Percentiles rank a stretch among this genome's conserved stretches.
Conservation (phyloP, 2,113 vertebrate species). For the Nycticorax nycticorax region DNA sequence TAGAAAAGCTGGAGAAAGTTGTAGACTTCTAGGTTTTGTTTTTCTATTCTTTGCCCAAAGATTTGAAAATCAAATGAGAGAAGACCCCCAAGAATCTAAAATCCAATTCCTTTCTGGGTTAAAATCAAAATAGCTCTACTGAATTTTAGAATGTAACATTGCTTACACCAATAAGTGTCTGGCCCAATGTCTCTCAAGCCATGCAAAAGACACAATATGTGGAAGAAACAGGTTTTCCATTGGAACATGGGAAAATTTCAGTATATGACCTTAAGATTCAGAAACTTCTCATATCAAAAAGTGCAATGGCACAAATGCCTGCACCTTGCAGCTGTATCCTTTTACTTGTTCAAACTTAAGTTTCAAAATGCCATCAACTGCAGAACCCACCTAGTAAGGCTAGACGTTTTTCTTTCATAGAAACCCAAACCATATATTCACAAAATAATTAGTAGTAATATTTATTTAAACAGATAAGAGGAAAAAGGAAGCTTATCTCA, state of each 20-base stretch:
- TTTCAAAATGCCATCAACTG: constrained; percentile 4
- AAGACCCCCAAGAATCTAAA: background rate
- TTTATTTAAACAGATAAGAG: constrained; percentile 23
- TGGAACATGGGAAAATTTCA: background rate
- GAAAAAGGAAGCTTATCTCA: background rate
- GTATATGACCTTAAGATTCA: background rate
- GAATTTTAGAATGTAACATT: background rate
- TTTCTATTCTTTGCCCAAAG: background rate
- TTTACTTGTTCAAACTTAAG: background rate
- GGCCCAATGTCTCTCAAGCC: background rate
- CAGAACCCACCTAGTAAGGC: background rate
- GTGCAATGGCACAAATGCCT: background rate
- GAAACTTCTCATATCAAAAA: background rate
- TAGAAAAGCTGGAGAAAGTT: background rate
- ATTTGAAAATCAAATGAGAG: background rate
- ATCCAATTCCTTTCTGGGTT: background rate
- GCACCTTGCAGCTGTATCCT: background rate
- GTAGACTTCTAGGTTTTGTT: background rate
- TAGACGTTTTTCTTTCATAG: background rate
- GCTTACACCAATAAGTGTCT: background rate
- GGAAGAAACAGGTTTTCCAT: background rate
- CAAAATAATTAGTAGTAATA: constrained; percentile 16
- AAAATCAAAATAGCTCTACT: background rate
- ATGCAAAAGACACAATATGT: background rate
- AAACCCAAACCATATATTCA: constrained; percentile 1